A percentile compares a stretch with the other conserved stretches of the same genome.
Evolutionary conservation across 2,888 invertebrate genomes (phyloP).

Genomic region (Coelinius sp.): DNA sequence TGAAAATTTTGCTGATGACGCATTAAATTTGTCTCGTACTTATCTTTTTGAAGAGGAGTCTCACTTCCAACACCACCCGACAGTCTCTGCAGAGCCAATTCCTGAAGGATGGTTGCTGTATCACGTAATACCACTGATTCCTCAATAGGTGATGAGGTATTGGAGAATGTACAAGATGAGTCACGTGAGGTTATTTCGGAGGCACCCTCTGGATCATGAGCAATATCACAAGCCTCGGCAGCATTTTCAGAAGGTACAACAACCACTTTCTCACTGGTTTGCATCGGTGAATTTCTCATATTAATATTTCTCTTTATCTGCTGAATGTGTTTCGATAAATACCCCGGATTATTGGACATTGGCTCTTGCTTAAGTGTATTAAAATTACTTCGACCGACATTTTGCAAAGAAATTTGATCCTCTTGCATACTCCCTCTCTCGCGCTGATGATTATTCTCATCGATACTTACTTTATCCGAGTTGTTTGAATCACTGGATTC

Average conservation of each 20-base stretch:
- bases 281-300: slow-evolving; percentile 48
- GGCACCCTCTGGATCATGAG: slow-evolving; percentile 64
- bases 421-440: neutral
- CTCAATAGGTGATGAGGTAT: slow-evolving; percentile 59
- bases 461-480: neutral
- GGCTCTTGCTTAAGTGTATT: slow-evolving; percentile 56
- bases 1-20: slow-evolving; percentile 70
- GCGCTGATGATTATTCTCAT: slow-evolving; percentile 23
- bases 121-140: slow-evolving; percentile 63
- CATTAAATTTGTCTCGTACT: slow-evolving; percentile 57
- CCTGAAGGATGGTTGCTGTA: slow-evolving; percentile 66
- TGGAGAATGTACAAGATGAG: slow-evolving; percentile 60
- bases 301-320: slow-evolving; percentile 33
- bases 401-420: slow-evolving; percentile 2
- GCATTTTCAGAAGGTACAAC: slow-evolving; percentile 66
- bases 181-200: slow-evolving; percentile 60
- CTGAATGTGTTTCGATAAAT: slow-evolving; percentile 52
- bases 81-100: slow-evolving; percentile 64
- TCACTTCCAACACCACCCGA: slow-evolving; percentile 64
- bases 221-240: slow-evolving; percentile 64
- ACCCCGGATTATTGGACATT: slow-evolving; percentile 52
- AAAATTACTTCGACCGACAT: slow-evolving; percentile 47
- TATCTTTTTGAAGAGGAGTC: slow-evolving; percentile 49
- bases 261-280: slow-evolving; percentile 55
- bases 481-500: slow-evolving; percentile 34